phyloP scores from a whole-genome alignment of 2,113 vertebrate genomes.

The Trinectes maculatus region DNA sequence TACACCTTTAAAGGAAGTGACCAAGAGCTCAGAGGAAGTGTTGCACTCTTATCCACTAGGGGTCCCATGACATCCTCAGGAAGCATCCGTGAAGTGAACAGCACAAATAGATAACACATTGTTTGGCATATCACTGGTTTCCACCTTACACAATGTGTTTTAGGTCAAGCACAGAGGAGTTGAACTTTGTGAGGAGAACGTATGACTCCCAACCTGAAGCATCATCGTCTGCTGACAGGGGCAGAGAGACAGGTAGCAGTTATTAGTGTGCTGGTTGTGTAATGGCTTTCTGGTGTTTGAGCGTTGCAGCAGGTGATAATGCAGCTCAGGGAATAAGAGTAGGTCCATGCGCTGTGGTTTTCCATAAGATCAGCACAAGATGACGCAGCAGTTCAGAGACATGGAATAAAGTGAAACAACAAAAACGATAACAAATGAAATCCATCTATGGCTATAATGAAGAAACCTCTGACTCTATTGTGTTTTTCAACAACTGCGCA shows the following conservation, averaged over 20 bases:
- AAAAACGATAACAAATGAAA: background rate
- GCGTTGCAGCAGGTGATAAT: slow-evolving; percentile 2
- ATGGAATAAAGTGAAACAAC: background rate
- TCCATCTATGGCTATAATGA: too few relatives aligned
- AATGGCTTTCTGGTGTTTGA: slow-evolving; percentile 10
- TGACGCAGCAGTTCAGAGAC: slow-evolving; percentile 12
- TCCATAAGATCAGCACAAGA: slow-evolving; percentile 11
- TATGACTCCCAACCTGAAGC: background rate
- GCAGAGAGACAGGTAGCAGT: background rate
- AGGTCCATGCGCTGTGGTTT: slow-evolving; percentile 1
- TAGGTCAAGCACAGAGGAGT: too few relatives aligned
- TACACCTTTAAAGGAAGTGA: slow-evolving; percentile 48
- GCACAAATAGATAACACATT: slow-evolving; percentile 33
- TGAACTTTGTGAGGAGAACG: too few relatives aligned
- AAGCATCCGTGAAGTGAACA: slow-evolving; percentile 42
- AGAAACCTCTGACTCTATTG: too few relatives aligned
- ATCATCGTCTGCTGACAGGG: slow-evolving; percentile 18
- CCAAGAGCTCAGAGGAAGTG: slow-evolving; percentile 39
- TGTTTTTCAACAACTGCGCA: too few relatives aligned
- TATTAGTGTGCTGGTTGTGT: slow-evolving; percentile 27
- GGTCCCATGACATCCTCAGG: slow-evolving; percentile 62
- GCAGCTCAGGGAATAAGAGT: slow-evolving; percentile 14
- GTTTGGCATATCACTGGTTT: slow-evolving; percentile 5
- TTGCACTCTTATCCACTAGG: slow-evolving; percentile 23
- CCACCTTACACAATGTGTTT: slow-evolving; percentile 17